Base-by-base conservation (phyloP, 64 coral and sea anemone species). In the Actinia equina region DNA sequence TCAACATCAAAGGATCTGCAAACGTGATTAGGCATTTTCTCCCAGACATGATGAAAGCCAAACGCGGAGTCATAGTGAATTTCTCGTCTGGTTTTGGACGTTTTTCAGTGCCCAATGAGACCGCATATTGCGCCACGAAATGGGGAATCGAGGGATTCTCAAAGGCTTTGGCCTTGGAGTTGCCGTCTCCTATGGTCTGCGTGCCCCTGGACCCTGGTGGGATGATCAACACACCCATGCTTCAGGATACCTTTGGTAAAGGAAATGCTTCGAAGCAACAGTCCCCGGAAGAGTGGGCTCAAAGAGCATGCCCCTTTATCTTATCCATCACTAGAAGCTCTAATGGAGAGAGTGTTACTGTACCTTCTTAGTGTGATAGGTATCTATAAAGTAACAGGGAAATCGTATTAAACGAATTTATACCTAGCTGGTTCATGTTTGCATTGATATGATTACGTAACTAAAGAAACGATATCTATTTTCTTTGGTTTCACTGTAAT, bases 1-100 rank as follows among this genome's bases (percentile, higher is more conserved):
- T 93, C 19, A 89, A 93, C 71, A 86, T 93, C 43, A 93, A 93
- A 26, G 92, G 92, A 20, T 88, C 92, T 37, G 92, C 88, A 42
- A 89, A 89, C 80, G 88, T 89, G 19, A 60, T 86, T 10, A 86
- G 87, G 74, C 82, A 84, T 19, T 93, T 93, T 70, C 77, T 89
- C 27, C 92, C 92, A 12, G 44, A 70, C 46, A 89, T 93, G 92
- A 93, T 93, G 71, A 60, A 89, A 86, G 70, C 88, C 15, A 55
- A 46, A 46, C 83, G 56, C 20, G 92, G 92, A 1, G 54, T 86
- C 13, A 89, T 93, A 20, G 87, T 89, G 13, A 93, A 93, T 22
- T 85, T 93, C 43, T 89, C 92, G 4, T 93, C 92, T 9, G 87
- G 92, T 19, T 89, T 76, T 52, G 92, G 92, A 25, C 81, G 87